Evolutionary conservation across 2,888 invertebrate genomes (phyloP).

Genomic region (Ligdia adustata): DNA sequence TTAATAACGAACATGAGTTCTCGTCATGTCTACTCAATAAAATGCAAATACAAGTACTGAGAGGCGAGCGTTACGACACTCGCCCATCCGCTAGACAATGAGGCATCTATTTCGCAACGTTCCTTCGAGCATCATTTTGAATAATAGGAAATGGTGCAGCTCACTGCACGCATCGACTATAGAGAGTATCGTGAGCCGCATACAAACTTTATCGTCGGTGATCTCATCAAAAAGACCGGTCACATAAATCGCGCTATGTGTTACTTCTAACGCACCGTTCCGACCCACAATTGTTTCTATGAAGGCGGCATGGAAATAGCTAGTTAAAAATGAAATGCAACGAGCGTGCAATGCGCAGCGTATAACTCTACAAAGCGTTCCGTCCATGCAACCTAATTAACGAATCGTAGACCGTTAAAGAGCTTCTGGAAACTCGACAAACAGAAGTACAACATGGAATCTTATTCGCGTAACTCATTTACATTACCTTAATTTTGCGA

Average conservation of each 20-base stretch:
- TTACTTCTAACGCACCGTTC: slow-evolving; percentile 82
- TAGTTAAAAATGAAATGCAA: slow-evolving; percentile 59
- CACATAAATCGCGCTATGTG: slow-evolving; percentile 80
- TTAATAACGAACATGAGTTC: slow-evolving; percentile 13
- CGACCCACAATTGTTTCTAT: slow-evolving; percentile 83
- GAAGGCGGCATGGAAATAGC: slow-evolving; percentile 82
- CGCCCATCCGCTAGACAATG: slow-evolving; percentile 67
- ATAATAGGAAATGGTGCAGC: slow-evolving; percentile 81
- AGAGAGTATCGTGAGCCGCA: slow-evolving; percentile 75
- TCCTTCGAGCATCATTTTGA: slow-evolving; percentile 61
- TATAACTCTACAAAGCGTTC: slow-evolving; percentile 38
- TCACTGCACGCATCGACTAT: slow-evolving; percentile 72
- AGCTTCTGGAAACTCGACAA: slow-evolving; percentile 33
- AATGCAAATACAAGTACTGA: slow-evolving; percentile 28
- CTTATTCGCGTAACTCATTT: slow-evolving; percentile 23
- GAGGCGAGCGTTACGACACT: slow-evolving; percentile 49
- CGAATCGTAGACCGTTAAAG: slow-evolving; percentile 39
- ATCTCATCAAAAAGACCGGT: slow-evolving; percentile 83
- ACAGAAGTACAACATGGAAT: slow-evolving; percentile 19
- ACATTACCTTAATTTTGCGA: slow-evolving; percentile 21
- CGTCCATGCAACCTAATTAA: slow-evolving; percentile 48
- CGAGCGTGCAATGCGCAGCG: slow-evolving; percentile 37
- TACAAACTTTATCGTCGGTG: slow-evolving; percentile 77
- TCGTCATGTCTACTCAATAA: slow-evolving; percentile 27
- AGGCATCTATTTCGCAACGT: slow-evolving; percentile 75